Conservation (phyloP, 2,888 invertebrate species). For the Clitarchus hookeri region DNA sequence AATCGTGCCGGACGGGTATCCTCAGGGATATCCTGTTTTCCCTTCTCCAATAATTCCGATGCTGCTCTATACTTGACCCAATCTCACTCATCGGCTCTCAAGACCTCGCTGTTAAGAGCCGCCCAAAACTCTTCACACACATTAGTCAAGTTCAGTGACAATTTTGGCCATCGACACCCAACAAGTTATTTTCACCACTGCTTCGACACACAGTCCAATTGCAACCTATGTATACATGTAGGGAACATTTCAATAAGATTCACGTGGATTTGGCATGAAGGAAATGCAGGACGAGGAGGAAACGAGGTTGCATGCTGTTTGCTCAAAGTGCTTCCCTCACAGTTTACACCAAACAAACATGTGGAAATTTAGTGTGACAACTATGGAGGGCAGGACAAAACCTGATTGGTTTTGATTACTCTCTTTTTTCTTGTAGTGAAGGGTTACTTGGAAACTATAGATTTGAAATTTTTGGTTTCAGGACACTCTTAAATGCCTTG, state of each 20-base stretch:
- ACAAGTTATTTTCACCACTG: constrained; percentile 25
- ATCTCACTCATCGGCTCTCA: no score
- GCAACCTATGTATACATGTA: constrained; percentile 46
- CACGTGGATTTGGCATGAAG: constrained; percentile 46
- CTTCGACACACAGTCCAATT: constrained; percentile 41
- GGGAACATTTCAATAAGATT: constrained; percentile 41
- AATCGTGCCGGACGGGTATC: no score
- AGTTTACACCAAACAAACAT: constrained; percentile 16
- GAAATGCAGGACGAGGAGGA: constrained; percentile 44
- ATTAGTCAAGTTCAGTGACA: constrained; percentile 23
- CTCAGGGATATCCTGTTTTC: no score
- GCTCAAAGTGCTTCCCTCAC: constrained; percentile 31
- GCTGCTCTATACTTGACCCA: no score
- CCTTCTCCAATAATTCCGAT: no score
- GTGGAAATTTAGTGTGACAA: not conserved
- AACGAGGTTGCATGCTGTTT: constrained; percentile 43
- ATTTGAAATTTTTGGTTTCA: constrained; percentile 39
- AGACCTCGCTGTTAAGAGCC: no score
- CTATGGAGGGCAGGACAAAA: constrained; percentile 24
- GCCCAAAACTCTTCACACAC: not conserved
- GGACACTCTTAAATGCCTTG: constrained; percentile 42
- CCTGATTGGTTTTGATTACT: not conserved
- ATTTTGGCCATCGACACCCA: constrained; percentile 19
- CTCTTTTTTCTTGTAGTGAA: constrained; percentile 28
- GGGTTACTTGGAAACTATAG: constrained; percentile 36